Evolutionary conservation across 2,797 vertebrate genomes (phyloP), one percentile per base, ranked within the genome.

Genomic region (Enoplosus armatus): DNA sequence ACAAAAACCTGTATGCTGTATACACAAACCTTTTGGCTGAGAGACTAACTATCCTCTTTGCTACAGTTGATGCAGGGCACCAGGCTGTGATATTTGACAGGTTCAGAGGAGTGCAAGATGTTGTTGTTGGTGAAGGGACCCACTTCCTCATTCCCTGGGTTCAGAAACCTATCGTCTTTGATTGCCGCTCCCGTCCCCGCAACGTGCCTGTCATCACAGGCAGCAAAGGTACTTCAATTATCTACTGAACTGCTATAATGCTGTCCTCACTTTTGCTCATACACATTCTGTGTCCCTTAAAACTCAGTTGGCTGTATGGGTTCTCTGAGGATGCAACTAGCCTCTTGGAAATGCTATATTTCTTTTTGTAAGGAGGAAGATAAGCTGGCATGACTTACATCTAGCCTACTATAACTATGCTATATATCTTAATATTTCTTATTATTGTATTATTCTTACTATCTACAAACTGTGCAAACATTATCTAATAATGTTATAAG

Each of bases 91-190:
- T 99, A 92, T 99, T 99, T 18, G 97, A 99, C 94, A 92, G 98
- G 3, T 98, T 99, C 89, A 94, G 96, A 0, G 98, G 98, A 0
- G 97, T 99, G 2, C 97, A 99, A 85, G 97, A 98, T 0, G 5
- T 16, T 0, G 98, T 98, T 58, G 95, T 96, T 3, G 97, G 97
- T 3, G 97, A 99, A 89, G 98, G 98, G 0, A 99, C 98, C 43
- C 98, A 99, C 84, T 99, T 99, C 72, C 94, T 99, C 60, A 98
- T 99, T 89, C 98, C 98, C 12, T 98, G 98, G 98, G 97, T 99
- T 10, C 98, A 99, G 94, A 99, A 97, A 55, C 98, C 98, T 3
- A 96, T 99, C 71, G 90, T 99, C 84, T 99, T 98, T 11, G 98
- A 99, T 79, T 99, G 98, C 75, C 97, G 98, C 69, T 98, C 98